These are phyloP conservation scores for Syncerus caffer DNA, from an alignment of 2,797 vertebrate species.

Conservation along the genomic window DNA sequence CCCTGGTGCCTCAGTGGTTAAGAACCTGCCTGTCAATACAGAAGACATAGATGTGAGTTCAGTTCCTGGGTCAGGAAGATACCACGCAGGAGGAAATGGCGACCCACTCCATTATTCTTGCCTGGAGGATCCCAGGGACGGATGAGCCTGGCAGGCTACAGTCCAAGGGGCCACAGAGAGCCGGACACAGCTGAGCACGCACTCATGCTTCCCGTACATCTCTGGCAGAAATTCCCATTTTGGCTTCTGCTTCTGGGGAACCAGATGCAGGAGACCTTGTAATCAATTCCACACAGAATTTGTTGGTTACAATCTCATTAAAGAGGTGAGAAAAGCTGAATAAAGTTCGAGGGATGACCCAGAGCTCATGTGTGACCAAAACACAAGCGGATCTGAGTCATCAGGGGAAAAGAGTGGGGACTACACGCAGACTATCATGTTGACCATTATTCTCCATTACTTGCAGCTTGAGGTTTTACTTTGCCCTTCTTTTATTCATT, in stretches of 20 bases:
- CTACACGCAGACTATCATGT: fast-evolving
- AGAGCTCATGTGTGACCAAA: neutral
- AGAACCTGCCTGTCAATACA: neutral
- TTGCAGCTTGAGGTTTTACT: neutral
- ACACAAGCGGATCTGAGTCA: neutral
- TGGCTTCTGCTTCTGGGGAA: neutral
- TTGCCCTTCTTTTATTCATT: neutral
- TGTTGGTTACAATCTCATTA: neutral
- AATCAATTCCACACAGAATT: neutral
- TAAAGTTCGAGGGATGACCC: neutral
- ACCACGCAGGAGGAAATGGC: neutral
- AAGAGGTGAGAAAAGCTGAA: conserved; percentile 1
- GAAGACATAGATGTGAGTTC: neutral
- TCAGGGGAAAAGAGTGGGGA: fast-evolving
- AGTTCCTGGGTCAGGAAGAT: neutral
- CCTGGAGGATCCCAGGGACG: neutral
- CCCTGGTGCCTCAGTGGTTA: neutral
- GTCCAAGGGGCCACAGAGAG: neutral
- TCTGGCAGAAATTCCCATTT: neutral
- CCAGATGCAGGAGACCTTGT: neutral
- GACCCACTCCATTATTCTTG: neutral
- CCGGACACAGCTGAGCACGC: neutral
- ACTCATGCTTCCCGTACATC: neutral
- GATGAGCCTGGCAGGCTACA: neutral
- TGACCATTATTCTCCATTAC: neutral